These are phyloP conservation scores for Andrena haemorrhoa DNA, from an alignment of 2,888 invertebrate species.

Conservation along the genomic window DNA sequence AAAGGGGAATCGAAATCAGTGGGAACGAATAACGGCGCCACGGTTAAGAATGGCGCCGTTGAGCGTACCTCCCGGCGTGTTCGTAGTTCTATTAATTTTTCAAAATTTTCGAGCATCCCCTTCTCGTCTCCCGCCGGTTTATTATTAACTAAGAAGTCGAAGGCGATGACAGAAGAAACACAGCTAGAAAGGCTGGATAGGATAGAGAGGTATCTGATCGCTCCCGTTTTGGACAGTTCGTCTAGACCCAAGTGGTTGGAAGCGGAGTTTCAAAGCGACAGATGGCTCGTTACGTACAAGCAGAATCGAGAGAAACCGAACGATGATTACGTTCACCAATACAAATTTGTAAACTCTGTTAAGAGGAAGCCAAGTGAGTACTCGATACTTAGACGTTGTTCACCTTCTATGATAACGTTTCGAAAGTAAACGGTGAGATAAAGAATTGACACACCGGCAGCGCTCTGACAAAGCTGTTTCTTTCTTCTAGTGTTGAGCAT, in stretches of 20 bases:
- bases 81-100: slow-evolving; percentile 84
- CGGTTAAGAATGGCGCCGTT: slow-evolving; percentile 40
- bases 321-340: slow-evolving; percentile 78
- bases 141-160: slow-evolving; percentile 85
- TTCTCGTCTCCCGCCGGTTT: slow-evolving; percentile 86
- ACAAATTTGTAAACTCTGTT: slow-evolving; percentile 78
- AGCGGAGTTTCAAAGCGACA: slow-evolving; percentile 73
- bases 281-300: slow-evolving; percentile 81
- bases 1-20: slow-evolving; percentile 57
- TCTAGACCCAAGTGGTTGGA: slow-evolving; percentile 81
- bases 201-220: slow-evolving; percentile 85
- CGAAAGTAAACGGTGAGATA: neutral
- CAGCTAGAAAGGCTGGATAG: slow-evolving; percentile 86
- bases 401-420: slow-evolving; percentile 15
- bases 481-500: slow-evolving; percentile 77
- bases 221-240: slow-evolving; percentile 82
- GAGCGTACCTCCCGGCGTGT: slow-evolving; percentile 83
- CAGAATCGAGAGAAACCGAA: slow-evolving; percentile 76
- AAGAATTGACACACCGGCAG: slow-evolving; percentile 1
- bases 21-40: slow-evolving; percentile 20
- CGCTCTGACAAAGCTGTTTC: slow-evolving; percentile 35
- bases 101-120: slow-evolving; percentile 85
- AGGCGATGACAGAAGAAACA: slow-evolving; percentile 84
- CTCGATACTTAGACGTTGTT: slow-evolving; percentile 15
- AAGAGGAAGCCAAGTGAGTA: slow-evolving; percentile 80